Percentiles rank a stretch among this genome's conserved stretches.
Conservation (phyloP, 2,113 vertebrate genomes). For the Prietella phreatophila region DNA sequence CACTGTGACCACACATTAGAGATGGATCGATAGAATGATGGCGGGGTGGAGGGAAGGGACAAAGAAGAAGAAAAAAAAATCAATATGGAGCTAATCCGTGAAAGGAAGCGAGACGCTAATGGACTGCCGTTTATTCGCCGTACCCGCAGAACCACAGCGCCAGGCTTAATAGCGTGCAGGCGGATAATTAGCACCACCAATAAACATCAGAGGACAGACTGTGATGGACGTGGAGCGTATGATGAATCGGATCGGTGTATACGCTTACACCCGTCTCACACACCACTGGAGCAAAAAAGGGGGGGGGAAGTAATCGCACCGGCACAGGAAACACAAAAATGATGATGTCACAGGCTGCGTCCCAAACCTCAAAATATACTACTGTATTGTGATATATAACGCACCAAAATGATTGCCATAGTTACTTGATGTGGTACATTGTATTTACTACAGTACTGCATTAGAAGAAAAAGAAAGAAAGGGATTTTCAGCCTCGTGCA, state of each 20-base stretch:
- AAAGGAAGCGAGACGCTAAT: slow-evolving; percentile 71
- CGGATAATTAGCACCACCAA: slow-evolving; percentile 75
- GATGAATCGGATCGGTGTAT: slow-evolving; percentile 7
- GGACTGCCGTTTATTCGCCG: slow-evolving; percentile 75
- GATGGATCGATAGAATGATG: slow-evolving; percentile 67
- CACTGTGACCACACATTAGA: slow-evolving; percentile 71
- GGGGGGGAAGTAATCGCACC: not conserved
- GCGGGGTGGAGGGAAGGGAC: slow-evolving; percentile 57
- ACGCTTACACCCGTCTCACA: not conserved
- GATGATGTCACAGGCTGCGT: not conserved
- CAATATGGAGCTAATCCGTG: slow-evolving; percentile 74
- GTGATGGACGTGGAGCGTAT: slow-evolving; percentile 53
- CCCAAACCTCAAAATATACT: not conserved
- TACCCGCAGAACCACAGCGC: slow-evolving; percentile 71
- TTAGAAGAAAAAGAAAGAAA: not conserved
- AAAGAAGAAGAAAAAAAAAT: slow-evolving; percentile 41
- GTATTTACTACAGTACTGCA: not conserved
- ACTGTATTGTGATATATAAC: not conserved
- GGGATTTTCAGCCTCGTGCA: not conserved
- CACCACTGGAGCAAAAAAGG: not conserved
- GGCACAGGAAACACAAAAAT: not conserved
- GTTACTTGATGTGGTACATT: not conserved
- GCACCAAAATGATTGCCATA: not conserved
- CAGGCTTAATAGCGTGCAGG: slow-evolving; percentile 71
- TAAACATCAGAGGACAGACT: slow-evolving; percentile 69